phyloP scores from a whole-genome alignment of 1,140 invertebrate species.

The Tetraneura akinire region DNA sequence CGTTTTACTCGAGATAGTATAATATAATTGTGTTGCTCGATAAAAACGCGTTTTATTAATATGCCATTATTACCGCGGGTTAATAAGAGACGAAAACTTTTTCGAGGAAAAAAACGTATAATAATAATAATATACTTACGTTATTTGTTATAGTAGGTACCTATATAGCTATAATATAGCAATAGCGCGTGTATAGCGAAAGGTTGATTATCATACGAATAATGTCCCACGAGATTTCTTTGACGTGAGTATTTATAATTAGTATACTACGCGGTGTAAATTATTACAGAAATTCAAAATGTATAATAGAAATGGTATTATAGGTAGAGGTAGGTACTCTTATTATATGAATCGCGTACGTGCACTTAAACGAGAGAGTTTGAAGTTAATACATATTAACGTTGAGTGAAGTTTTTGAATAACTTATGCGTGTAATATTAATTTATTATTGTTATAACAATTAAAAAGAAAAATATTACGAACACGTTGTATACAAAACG shows the following conservation, averaged over 20 bases:
- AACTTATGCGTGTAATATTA: background rate
- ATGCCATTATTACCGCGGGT: no score
- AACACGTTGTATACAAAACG: no score
- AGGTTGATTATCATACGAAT: no score
- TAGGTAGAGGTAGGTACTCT: background rate
- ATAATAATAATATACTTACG: no score
- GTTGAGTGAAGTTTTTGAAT: constrained; percentile 17
- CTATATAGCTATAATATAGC: background rate
- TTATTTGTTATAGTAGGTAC: background rate
- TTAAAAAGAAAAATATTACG: no score
- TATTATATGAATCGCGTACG: background rate
- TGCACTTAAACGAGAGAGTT: no score
- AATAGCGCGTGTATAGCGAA: no score
- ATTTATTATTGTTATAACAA: no score
- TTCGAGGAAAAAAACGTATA: background rate
- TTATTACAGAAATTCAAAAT: constrained; percentile 11
- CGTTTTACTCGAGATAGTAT: background rate
- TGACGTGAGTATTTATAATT: constrained; percentile 21
- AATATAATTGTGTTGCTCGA: background rate
- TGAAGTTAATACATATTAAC: background rate
- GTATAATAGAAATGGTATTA: background rate
- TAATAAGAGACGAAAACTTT: background rate
- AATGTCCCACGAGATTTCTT: background rate
- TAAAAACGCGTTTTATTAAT: no score
- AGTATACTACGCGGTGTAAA: background rate